A percentile compares a stretch with the other conserved stretches of the same genome.
phyloP scores from a whole-genome alignment of 2,797 vertebrate species.

The Clarias pachynema region DNA sequence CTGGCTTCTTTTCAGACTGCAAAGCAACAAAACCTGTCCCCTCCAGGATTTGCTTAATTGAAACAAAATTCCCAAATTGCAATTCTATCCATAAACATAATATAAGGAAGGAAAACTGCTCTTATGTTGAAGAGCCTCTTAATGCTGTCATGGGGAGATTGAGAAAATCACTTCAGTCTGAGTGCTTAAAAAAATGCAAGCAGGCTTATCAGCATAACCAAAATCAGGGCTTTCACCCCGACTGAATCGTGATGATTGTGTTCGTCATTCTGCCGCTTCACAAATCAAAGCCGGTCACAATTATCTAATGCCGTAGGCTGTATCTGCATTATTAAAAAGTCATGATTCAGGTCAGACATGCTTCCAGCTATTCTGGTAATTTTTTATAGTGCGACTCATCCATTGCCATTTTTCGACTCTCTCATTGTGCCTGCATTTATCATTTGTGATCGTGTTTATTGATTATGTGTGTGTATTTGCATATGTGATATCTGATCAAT shows the following conservation, averaged over 20 bases:
- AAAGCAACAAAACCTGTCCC: not conserved
- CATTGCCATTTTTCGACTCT: not conserved
- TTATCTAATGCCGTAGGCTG: slow-evolving; percentile 16
- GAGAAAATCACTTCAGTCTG: slow-evolving; percentile 27
- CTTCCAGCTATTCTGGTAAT: not conserved
- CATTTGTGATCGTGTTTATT: slow-evolving; percentile 1
- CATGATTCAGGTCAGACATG: not conserved
- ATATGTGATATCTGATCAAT: not conserved
- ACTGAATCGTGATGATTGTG: slow-evolving; percentile 9
- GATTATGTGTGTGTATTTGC: not conserved
- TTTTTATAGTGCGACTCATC: not conserved
- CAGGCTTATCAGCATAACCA: slow-evolving; percentile 40
- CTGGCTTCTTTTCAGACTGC: too few relatives aligned
- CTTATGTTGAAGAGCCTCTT: slow-evolving; percentile 22
- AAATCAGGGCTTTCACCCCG: slow-evolving; percentile 16
- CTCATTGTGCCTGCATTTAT: slow-evolving; percentile 2
- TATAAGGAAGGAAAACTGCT: slow-evolving; percentile 8
- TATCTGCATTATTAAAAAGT: slow-evolving; percentile 12
- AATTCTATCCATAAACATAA: slow-evolving; percentile 34
- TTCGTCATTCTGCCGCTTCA: not conserved
- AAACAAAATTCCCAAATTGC: not conserved
- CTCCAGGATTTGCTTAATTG: slow-evolving; percentile 3
- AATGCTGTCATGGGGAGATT: slow-evolving; percentile 20
- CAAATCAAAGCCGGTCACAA: not conserved
- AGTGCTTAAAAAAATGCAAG: slow-evolving; percentile 26